Conservation (phyloP, 2,888 invertebrate species). For the Stegana nigrithorax region DNA sequence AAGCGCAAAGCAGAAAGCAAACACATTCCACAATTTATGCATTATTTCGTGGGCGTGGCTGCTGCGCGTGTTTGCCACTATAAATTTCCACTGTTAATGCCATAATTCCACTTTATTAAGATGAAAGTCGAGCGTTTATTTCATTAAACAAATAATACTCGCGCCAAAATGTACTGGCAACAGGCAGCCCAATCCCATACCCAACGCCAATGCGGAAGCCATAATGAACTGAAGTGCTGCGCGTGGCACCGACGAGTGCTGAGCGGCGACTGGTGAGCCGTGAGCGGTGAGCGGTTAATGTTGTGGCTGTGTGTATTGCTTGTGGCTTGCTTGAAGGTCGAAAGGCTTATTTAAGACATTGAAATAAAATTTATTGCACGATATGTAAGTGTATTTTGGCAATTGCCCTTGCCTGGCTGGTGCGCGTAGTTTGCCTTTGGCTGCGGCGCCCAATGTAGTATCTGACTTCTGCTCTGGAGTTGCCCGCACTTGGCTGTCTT, state of each 20-base stretch:
- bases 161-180: conserved; percentile 52
- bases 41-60: not conserved
- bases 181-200: not conserved
- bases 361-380: conserved; percentile 57
- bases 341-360: conserved; percentile 48
- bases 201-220: not conserved
- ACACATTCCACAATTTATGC: not conserved
- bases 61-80: conserved; percentile 30
- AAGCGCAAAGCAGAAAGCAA: no score
- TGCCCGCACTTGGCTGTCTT: not conserved
- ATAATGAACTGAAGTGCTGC: no score
- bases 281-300: not conserved
- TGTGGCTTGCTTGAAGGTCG: conserved; percentile 59
- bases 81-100: conserved; percentile 56
- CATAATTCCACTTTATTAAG: conserved; percentile 60
- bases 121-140: conserved; percentile 62
- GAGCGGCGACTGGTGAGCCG: not conserved
- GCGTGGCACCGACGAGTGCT: conserved; percentile 11
- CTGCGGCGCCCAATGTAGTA: no score
- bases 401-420: not conserved
- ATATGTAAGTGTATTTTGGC: conserved; percentile 32
- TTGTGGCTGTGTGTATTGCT: conserved; percentile 37
- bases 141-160: conserved; percentile 61
- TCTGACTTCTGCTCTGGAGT: not conserved
- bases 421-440: not conserved